Evolutionary conservation across 1,140 invertebrate genomes (phyloP).

Genomic region (Cheumatopsyche charites): DNA sequence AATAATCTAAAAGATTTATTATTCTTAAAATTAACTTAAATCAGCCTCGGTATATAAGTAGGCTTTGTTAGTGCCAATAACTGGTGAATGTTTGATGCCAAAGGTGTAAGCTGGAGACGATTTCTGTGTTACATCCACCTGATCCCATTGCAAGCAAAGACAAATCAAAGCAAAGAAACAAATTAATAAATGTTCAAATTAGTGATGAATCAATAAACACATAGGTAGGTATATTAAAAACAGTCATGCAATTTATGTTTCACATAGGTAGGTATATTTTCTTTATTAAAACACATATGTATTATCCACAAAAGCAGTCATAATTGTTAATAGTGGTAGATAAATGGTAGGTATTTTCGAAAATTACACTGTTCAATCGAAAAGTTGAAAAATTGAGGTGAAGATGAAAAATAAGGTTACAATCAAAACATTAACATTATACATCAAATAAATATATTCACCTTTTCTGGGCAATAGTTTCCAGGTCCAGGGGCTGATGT

Average conservation of each 20-base stretch:
- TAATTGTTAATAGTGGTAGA: no score
- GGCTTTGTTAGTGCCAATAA: slow-evolving; percentile 60
- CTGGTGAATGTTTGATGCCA: slow-evolving; percentile 77
- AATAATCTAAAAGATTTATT: no score
- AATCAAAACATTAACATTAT: no score
- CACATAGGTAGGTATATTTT: no score
- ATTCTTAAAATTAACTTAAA: slow-evolving; percentile 44
- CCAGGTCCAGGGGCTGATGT: slow-evolving; percentile 62
- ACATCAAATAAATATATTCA: slow-evolving; percentile 41
- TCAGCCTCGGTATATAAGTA: slow-evolving; percentile 40
- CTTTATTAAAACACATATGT: no score
- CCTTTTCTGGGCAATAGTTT: slow-evolving; percentile 67
- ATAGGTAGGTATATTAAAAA: no score
- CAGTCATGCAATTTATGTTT: no score
- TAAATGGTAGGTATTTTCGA: no score
- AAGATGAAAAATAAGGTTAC: no score
- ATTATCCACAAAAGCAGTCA: no score
- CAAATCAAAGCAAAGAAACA: slow-evolving; percentile 8
- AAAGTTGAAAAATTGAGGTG: no score
- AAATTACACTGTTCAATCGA: no score
- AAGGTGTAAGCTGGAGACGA: slow-evolving; percentile 72
- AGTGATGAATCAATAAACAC: neutral
- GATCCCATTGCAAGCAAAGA: slow-evolving; percentile 35
- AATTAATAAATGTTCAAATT: neutral
- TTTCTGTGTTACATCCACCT: slow-evolving; percentile 60